Base-by-base conservation (phyloP, 64 coral and sea anemone species). In the Hydrozoanthus tunicans region DNA sequence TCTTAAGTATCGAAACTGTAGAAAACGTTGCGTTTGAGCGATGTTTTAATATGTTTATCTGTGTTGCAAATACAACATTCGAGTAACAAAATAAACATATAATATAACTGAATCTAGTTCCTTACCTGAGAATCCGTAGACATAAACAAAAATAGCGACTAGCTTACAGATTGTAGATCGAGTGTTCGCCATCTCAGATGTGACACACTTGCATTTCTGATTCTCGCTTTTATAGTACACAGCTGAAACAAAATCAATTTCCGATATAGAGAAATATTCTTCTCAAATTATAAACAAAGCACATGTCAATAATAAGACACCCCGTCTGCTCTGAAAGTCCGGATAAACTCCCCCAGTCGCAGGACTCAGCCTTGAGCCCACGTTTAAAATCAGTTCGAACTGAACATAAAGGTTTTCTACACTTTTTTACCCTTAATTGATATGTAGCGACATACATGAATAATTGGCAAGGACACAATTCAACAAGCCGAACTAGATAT, bases 141-240 rank as follows among this genome's bases (percentile, higher is more conserved):
- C 69, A 12, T 74, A 51, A 51, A 55, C 56, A 67, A 88, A 15
- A 14, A 88, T n/a, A 9, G 84, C 11, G 54, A 75, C 68, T 24
- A 59, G 53, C 67, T 15, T 73, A 14, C 54, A 74, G 9, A 74
- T 67, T 25, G 17, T 17, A 23, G 54, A 58, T 56, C 53, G 6
- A 3, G 13, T 58, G 56, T 74, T 9, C 11, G 69, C 56, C 84
- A 75, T 88, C 68, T 88, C 84, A 12, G 56, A 88, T 57, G 10
- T 88, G 69, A 9, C 70, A 6, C 43, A 23, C 65, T 69, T 54
- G 9, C 68, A 73, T 73, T 25, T 59, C 55, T 59, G n/a, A 17
- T 56, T 0, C 57, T 74, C 70, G 55, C 84, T 88, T 88, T 88
- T 88, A 88, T 88, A 75, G 51, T 20, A 56, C 14, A 73, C 65